Base-by-base conservation (phyloP, 2,888 invertebrate genomes). In the Congeria kusceri region DNA sequence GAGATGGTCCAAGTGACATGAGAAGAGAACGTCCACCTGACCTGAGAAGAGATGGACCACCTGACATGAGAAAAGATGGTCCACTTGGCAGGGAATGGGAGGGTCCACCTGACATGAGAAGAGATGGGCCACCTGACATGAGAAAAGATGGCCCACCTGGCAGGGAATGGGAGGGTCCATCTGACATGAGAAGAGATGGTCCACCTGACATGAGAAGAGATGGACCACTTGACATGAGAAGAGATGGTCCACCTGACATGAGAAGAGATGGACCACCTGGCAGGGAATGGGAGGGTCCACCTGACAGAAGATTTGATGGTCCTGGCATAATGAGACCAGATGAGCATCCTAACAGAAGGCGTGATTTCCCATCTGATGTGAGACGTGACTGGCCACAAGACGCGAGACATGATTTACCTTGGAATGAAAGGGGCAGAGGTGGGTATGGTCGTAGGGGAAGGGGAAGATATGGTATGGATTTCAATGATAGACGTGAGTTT, bases 71-170 rank as follows among this genome's bases (percentile, higher is more conserved):
- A 27, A 23, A 49, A 4, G 23, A 64, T 46, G 49, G n/a, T 13
- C 18, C 27, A 7, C 18, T 13, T 9, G 44, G 13, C 4, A 27
- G 7, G 27, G 20, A 13, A 25, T 1, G 18, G 32, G 29, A 47
- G 15, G 25, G 47, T 25, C 64, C 64, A 25, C 46, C 23, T 53
- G 53, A 47, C 39, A 39, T 47, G 27, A 56, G 63, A 56, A 53
- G 61, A 58, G 58, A 53, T 2, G 62, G 63, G 28, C 57, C 28
- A 27, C 56, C 27, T n/a, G 44, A 47, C 27, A 49, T 66, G 49
- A 39, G 39, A 39, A 70, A 63, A 59, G 78, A 70, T 23, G 69
- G 59, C 23, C 70, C 57, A 57, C 49, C 59, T 23, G 73, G 47
- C 27, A 32, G 39, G 15, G 39, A 39, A 39, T 39, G 39, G 39